Base-by-base conservation (phyloP, 2,113 vertebrate species). In the Phaethon lepturus region DNA sequence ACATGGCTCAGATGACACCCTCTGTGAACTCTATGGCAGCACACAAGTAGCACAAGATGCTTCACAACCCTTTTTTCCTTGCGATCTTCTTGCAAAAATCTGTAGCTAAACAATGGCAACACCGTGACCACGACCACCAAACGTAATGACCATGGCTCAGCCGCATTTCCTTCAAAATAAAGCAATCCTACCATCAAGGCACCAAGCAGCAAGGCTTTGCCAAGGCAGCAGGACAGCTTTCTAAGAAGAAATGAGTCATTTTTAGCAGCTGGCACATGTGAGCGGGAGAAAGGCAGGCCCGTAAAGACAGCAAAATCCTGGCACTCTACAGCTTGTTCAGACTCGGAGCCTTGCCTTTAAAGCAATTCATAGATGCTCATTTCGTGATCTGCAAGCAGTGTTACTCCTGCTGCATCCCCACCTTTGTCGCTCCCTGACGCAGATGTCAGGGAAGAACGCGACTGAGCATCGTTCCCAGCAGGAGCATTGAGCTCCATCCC, bases 71-170 rank as follows among this genome's bases (percentile, higher is more conserved):
- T 31, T 42, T 58, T 31, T 59, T 42, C 20, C 49, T 60, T 24
- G 15, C 0, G 0, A 56, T 29, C 58, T 33, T 35, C 71, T 49
- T 69, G 92, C 62, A 71, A 31, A 59, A 55, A 56, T 17, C 50
- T 17, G 60, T 3, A 38, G 53, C 52, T 15, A 6, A 56, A 35
- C 42, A 10, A 45, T 2, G 24, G 14, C 71, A 50, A 9, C 6
- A 14, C 20, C 38, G 38, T 38, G 38, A 38, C 38, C 38, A 38
- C 38, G 38, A 38, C 38, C 38, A 38, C 38, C 38, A 38, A 38
- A 29, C 1, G 33, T 2, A 7, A 14, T 2, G 25, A 13, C 38
- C 35, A 18, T 0, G 13, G 84, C 49, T 56, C 10, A 28, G 78
- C 88, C 40, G 55, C 25, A 1, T 22, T 35, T 47, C 72, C 66